Conservation (phyloP, 2,888 invertebrate species). For the Ectemnius continuus region DNA sequence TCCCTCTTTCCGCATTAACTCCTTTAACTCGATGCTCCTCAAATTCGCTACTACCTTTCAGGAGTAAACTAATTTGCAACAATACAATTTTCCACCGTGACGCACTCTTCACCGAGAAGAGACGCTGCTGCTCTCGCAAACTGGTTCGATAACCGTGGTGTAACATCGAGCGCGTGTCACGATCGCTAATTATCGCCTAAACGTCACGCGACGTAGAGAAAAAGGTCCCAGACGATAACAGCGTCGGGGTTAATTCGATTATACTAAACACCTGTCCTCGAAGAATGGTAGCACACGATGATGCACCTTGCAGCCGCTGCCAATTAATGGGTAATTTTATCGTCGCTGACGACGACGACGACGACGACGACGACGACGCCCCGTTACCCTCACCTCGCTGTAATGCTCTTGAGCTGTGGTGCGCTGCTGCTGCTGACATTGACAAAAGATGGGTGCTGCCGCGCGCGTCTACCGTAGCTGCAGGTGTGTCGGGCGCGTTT, state of each 20-base stretch:
- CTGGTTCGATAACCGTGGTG: background rate
- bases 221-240: conserved; percentile 12
- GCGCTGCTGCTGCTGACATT: conserved; percentile 33
- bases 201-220: background rate
- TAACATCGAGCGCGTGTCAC: background rate
- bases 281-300: background rate
- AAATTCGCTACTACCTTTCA: background rate
- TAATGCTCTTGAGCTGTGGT: no score
- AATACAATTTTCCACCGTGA: background rate
- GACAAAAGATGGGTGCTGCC: conserved; percentile 47
- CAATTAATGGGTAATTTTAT: conserved; percentile 42
- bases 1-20: conserved; percentile 42
- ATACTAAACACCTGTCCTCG: conserved; percentile 40
- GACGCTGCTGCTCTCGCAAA: background rate
- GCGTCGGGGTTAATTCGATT: conserved; percentile 37
- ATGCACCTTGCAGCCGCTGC: conserved; percentile 15
- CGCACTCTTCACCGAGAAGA: background rate
- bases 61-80: background rate
- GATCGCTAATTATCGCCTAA: conserved; percentile 4
- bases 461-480: conserved; percentile 16
- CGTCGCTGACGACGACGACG: background rate
- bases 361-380: conserved; percentile 1
- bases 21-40: conserved; percentile 8
- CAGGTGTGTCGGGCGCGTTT: conserved; percentile 34
- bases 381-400: no score